Percentiles rank a stretch among this genome's conserved stretches.
These are phyloP conservation scores for Ctenochaetus hawaiiensis DNA, from an alignment of 2,797 vertebrate species.

Conservation along the genomic window DNA sequence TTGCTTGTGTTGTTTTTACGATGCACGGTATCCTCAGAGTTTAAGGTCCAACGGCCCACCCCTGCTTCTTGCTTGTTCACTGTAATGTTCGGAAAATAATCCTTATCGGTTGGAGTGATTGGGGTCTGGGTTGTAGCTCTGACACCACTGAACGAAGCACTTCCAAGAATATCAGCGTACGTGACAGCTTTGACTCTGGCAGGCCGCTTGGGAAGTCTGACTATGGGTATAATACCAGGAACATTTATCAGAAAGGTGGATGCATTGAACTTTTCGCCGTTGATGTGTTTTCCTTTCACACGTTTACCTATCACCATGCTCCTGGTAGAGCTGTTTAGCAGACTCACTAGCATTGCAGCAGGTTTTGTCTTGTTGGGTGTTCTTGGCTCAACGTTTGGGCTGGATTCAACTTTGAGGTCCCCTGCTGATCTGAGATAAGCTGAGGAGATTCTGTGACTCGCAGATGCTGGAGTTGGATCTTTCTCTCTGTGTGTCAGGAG, in stretches of 20 bases:
- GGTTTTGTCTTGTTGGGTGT: neutral
- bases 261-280: neutral
- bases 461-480: neutral
- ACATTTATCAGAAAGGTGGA: neutral
- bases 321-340: conserved; percentile 36
- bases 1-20: neutral
- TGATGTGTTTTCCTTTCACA: conserved; percentile 9
- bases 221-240: neutral
- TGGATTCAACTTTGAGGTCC: neutral
- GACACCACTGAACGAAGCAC: conserved; percentile 57
- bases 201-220: conserved; percentile 7
- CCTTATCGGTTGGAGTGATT: neutral
- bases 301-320: conserved; percentile 55
- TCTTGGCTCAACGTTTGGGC: too few species aligned
- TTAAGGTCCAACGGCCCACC: fast-evolving
- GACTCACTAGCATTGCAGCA: neutral
- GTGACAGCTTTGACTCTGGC: conserved; percentile 12
- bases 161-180: conserved; percentile 65
- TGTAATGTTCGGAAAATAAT: neutral
- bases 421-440: conserved; percentile 17
- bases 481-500: neutral
- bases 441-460: neutral
- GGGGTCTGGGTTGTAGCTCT: neutral
- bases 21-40: neutral
- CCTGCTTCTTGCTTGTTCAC: neutral